Conservation (phyloP, 2,797 vertebrate genomes). For the Diplodus puntazzo region DNA sequence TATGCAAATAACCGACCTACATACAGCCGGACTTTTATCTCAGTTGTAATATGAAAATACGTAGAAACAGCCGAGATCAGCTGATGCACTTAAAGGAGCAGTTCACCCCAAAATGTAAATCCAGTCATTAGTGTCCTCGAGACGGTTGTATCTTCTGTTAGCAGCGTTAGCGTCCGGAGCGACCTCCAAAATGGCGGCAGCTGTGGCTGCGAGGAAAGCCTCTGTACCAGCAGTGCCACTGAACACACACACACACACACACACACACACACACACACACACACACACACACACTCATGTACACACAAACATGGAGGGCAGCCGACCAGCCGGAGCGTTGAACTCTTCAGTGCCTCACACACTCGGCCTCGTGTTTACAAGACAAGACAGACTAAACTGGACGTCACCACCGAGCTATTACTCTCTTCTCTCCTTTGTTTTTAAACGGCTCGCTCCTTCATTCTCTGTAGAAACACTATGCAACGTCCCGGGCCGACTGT, state of each 20-base stretch:
- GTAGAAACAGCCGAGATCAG: neutral
- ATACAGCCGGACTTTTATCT: neutral
- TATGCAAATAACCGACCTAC: neutral
- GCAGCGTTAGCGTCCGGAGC: neutral
- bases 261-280: too few species aligned
- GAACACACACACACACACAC: neutral
- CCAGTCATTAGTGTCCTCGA: too few species aligned
- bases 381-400: neutral
- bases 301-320: neutral
- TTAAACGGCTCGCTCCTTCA: neutral
- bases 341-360: conserved; percentile 36
- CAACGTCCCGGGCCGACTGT: conserved; percentile 47
- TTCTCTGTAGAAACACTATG: conserved; percentile 72
- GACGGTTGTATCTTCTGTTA: neutral
- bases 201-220: neutral
- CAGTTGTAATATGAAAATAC: neutral
- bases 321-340: conserved; percentile 1
- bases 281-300: neutral
- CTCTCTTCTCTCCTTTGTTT: neutral
- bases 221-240: conserved; percentile 8
- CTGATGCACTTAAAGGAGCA: too few species aligned
- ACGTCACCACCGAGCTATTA: conserved; percentile 2
- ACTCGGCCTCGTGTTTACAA: conserved; percentile 42
- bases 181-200: conserved; percentile 26
- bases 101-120: too few species aligned